These are phyloP conservation scores for Cryptosula pallasiana DNA, from an alignment of 2,888 invertebrate genomes.

Conservation along the genomic window DNA sequence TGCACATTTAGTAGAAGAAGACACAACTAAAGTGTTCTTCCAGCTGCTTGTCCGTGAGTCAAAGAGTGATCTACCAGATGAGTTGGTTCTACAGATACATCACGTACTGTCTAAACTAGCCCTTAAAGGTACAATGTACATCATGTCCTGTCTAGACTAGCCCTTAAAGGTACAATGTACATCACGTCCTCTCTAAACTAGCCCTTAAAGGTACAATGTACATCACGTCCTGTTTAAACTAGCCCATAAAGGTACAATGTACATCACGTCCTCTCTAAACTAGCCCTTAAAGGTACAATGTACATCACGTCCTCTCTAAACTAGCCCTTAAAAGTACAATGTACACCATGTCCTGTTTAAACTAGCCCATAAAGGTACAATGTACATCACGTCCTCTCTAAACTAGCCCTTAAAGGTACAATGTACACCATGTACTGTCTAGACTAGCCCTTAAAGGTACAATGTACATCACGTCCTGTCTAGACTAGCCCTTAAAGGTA, in stretches of 20 bases:
- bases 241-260: conserved; percentile 48
- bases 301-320: conserved; percentile 46
- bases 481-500: neutral
- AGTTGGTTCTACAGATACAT: conserved; percentile 40
- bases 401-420: conserved; percentile 48
- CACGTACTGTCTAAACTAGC: conserved; percentile 45
- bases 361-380: conserved; percentile 47
- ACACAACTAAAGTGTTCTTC: conserved; percentile 42
- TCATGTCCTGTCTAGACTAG: conserved; percentile 44
- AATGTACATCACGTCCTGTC: too few relatives aligned
- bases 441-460: conserved; percentile 49
- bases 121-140: conserved; percentile 47
- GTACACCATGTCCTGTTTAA: conserved; percentile 47
- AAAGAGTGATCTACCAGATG: conserved; percentile 36
- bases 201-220: conserved; percentile 48
- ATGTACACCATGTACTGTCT: conserved; percentile 45
- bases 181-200: conserved; percentile 45
- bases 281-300: conserved; percentile 49
- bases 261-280: conserved; percentile 45
- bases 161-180: conserved; percentile 48
- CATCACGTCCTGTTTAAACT: conserved; percentile 47
- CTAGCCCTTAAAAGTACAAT: conserved; percentile 48
- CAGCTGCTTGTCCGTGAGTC: conserved; percentile 40
- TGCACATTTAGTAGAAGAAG: conserved; percentile 41
- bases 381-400: conserved; percentile 47